A percentile compares a stretch with the other conserved stretches of the same genome.
Conservation (phyloP, 2,888 invertebrate species). For the Heliconius charithonia region DNA sequence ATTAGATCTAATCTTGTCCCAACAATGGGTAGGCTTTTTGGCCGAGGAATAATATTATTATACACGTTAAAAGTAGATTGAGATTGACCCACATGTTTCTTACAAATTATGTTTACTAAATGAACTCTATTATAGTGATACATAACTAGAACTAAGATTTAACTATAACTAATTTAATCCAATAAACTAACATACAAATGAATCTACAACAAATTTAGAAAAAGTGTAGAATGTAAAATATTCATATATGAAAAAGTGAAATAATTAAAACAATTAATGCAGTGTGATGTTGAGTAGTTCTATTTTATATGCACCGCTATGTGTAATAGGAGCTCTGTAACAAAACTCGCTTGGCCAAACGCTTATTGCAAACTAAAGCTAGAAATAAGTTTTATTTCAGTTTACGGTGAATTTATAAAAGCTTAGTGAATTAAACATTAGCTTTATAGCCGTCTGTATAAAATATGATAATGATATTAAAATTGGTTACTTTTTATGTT, state of each 20-base stretch:
- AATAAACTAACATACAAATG: neutral
- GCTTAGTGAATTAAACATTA: slow-evolving; percentile 57
- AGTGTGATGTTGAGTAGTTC: neutral
- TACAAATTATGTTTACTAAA: slow-evolving; percentile 5
- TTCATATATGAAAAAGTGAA: neutral
- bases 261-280: neutral
- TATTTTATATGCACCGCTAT: slow-evolving; percentile 1
- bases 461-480: slow-evolving; percentile 34
- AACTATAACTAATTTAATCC: neutral
- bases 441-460: slow-evolving; percentile 28
- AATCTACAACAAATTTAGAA: too few species aligned
- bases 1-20: slow-evolving; percentile 82
- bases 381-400: slow-evolving; percentile 40
- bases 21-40: slow-evolving; percentile 78
- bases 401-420: slow-evolving; percentile 11
- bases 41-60: slow-evolving; percentile 76
- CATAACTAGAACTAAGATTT: neutral
- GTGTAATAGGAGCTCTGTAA: slow-evolving; percentile 22
- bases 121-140: slow-evolving; percentile 1
- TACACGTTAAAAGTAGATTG: slow-evolving; percentile 35
- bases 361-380: slow-evolving; percentile 53
- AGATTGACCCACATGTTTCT: slow-evolving; percentile 26
- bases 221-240: too few species aligned
- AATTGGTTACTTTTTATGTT: slow-evolving; percentile 24
- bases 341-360: slow-evolving; percentile 37